A percentile compares a stretch with the other conserved stretches of the same genome.
phyloP scores from a whole-genome alignment of 2,888 invertebrate genomes.

The Aleiodes testaceus region DNA sequence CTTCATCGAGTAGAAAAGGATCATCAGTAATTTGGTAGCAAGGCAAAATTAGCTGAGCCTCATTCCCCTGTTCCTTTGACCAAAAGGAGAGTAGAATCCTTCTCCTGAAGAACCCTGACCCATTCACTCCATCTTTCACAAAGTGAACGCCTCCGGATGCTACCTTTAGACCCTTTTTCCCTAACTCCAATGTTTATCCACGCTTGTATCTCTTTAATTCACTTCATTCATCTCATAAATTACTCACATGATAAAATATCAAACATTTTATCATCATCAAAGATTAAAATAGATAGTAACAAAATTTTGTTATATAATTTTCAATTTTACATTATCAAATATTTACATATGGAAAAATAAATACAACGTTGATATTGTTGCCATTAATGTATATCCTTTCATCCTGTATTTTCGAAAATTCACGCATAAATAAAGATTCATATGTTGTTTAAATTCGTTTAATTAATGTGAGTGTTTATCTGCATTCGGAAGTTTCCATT shows the following conservation, averaged over 20 bases:
- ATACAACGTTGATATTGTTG: slow-evolving; percentile 9
- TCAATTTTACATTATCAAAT: background rate
- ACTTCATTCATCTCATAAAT: slow-evolving; percentile 21
- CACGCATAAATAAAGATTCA: background rate
- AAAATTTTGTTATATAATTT: slow-evolving; percentile 4
- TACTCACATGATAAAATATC: slow-evolving; percentile 17
- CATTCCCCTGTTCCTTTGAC: slow-evolving; percentile 1
- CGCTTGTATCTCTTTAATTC: slow-evolving; percentile 14
- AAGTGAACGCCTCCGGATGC: slow-evolving; percentile 58
- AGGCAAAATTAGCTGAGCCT: background rate
- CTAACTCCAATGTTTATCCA: slow-evolving; percentile 20
- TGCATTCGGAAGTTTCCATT: no score
- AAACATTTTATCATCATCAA: background rate
- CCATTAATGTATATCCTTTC: background rate
- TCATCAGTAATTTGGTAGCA: background rate
- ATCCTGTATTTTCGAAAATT: background rate
- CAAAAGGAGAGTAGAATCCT: background rate
- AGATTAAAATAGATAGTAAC: background rate
- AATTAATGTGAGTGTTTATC: slow-evolving; percentile 13
- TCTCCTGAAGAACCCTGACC: slow-evolving; percentile 7
- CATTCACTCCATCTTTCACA: slow-evolving; percentile 51
- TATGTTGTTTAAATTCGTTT: background rate
- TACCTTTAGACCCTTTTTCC: slow-evolving; percentile 39
- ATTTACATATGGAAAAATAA: background rate
- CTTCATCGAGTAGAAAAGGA: background rate